Base-by-base conservation (phyloP, 2,797 vertebrate genomes). In the Sarcoramphus papa region DNA sequence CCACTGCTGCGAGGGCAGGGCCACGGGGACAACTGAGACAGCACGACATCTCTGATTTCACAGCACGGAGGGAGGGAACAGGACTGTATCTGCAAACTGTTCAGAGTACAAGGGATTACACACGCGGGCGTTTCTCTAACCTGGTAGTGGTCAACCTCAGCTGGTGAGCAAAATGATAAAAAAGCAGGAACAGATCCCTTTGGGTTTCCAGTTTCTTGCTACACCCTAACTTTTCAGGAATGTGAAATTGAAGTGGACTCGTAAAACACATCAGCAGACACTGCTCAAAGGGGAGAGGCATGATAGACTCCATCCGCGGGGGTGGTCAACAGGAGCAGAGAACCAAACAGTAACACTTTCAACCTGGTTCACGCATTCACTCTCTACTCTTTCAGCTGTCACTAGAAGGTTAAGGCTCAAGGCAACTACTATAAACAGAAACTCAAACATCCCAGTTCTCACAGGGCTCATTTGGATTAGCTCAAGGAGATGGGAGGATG, bases 161-260 rank as follows among this genome's bases (percentile, higher is more conserved):
- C 73, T 72, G 84, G 83, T 45, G 62, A 95, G 85, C 31, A 0
- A 48, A 79, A 75, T 15, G 51, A 43, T 45, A 43, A 63, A 56
- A 73, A 79, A 64, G 40, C 78, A 93, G 92, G 85, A 92, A 43
- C 85, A 92, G 77, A 92, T 30, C 82, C 93, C 90, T 91, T 67
- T 83, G 84, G 91, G 94, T 88, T 97, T 96, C 96, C 95, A 95
- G 96, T 97, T 97, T 92, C 91, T 95, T 90, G 93, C 94, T 96
- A 96, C 88, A 90, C 82, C 65, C 56, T 76, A 84, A 72, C 83
- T 83, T 64, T 17, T 95, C 63, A 92, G 97, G 96, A 97, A 97
- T 97, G 97, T 97, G 96, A 96, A 90, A 93, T 94, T 67, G 63
- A 91, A 91, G 68, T 70, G 94, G 96, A 95, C 91, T 96, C 89